phyloP scores from a whole-genome alignment of 2,113 vertebrate genomes.

The Oryzias celebensis region DNA sequence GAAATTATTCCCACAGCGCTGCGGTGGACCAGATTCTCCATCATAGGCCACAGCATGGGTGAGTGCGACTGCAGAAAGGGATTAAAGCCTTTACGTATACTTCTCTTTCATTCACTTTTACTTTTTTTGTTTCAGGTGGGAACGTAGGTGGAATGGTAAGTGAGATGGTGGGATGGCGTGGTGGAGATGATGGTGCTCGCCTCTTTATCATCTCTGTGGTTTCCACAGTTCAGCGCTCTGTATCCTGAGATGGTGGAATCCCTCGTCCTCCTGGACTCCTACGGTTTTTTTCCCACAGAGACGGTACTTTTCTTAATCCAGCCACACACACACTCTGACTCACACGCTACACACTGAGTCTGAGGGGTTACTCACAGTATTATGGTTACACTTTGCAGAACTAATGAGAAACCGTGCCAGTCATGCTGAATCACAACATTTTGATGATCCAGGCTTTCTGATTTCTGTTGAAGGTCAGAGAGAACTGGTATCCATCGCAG shows the following conservation, averaged over 20 bases:
- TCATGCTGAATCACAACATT: too few species aligned
- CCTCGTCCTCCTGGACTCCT: conserved; percentile 82
- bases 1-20: conserved; percentile 82
- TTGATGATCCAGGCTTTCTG: too few species aligned
- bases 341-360: not conserved
- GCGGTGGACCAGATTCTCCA: conserved; percentile 85
- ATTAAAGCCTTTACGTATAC: not conserved
- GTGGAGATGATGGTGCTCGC: not conserved
- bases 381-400: too few species aligned
- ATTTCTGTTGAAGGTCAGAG: too few species aligned
- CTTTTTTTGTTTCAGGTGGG: conserved; percentile 75
- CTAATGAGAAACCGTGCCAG: too few species aligned
- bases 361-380: not conserved
- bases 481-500: too few species aligned
- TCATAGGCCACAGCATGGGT: conserved; percentile 94
- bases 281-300: conserved; percentile 76
- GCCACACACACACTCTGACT: not conserved
- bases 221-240: conserved; percentile 80
- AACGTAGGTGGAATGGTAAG: conserved; percentile 81
- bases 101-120: conserved; percentile 1
- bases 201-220: conserved; percentile 1
- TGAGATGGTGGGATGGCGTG: not conserved
- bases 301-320: conserved; percentile 40
- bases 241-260: conserved; percentile 91
- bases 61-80: conserved; percentile 61